These are phyloP conservation scores for Gracilinanus agilis DNA, from an alignment of 2,113 vertebrate genomes.

Conservation along the genomic window DNA sequence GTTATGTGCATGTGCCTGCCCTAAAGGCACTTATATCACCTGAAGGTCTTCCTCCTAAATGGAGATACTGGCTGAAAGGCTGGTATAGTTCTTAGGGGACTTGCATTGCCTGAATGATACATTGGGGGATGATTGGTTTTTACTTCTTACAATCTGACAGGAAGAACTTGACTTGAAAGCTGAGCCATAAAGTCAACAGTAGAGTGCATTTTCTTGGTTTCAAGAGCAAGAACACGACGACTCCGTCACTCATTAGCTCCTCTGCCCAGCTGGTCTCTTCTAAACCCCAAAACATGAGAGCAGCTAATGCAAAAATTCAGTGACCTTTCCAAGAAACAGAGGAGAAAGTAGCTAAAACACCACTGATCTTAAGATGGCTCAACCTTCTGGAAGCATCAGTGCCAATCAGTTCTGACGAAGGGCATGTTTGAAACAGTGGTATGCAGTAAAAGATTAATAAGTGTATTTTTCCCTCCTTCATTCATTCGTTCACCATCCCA, in stretches of 20 bases:
- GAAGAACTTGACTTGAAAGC: background rate
- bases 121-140: background rate
- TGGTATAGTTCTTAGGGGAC: background rate
- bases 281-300: background rate
- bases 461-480: background rate
- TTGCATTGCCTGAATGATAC: background rate
- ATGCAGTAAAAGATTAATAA: background rate
- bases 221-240: background rate
- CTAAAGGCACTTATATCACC: background rate
- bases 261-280: background rate
- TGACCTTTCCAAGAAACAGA: background rate
- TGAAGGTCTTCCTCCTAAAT: background rate
- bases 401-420: background rate
- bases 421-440: background rate
- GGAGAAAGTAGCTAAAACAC: background rate
- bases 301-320: background rate
- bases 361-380: background rate
- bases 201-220: background rate
- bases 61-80: background rate
- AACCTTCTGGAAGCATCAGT: background rate
- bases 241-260: background rate
- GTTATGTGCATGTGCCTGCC: background rate
- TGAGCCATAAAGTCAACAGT: background rate
- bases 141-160: background rate
- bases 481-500: background rate